phyloP scores from a whole-genome alignment of 2,797 vertebrate genomes.

The Tiaroga cobitis region DNA sequence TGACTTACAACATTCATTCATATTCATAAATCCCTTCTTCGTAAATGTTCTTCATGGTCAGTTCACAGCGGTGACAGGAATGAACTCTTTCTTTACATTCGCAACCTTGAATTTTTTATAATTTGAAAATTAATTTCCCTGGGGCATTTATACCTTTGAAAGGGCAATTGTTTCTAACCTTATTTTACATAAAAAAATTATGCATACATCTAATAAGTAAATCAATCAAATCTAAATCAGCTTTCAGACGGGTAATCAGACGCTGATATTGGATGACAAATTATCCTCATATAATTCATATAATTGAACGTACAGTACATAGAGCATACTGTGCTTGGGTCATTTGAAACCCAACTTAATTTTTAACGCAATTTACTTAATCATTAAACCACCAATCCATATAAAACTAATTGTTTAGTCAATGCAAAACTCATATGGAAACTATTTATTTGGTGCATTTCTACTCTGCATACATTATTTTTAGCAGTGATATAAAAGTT shows the following conservation, averaged over 20 bases:
- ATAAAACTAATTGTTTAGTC: slow-evolving; percentile 51
- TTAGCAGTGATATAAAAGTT: not conserved
- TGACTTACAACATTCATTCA: not conserved
- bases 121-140: too few relatives aligned
- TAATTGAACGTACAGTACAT: not conserved
- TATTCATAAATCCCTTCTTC: too few relatives aligned
- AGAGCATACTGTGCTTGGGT: not conserved
- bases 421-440: slow-evolving; percentile 1
- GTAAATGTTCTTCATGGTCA: not conserved
- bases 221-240: too few relatives aligned
- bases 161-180: too few relatives aligned
- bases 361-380: not conserved
- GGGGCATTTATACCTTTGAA: not conserved
- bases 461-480: not conserved
- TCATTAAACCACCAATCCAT: slow-evolving; percentile 14
- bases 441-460: not conserved
- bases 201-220: too few relatives aligned
- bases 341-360: too few relatives aligned
- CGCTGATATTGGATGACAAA: not conserved
- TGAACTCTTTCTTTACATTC: not conserved
- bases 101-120: not conserved
- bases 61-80: too few relatives aligned
- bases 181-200: too few relatives aligned
- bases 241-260: too few relatives aligned
- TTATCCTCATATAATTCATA: not conserved